phyloP scores from a whole-genome alignment of 2,888 invertebrate species.

The Drosophila sordidula region DNA sequence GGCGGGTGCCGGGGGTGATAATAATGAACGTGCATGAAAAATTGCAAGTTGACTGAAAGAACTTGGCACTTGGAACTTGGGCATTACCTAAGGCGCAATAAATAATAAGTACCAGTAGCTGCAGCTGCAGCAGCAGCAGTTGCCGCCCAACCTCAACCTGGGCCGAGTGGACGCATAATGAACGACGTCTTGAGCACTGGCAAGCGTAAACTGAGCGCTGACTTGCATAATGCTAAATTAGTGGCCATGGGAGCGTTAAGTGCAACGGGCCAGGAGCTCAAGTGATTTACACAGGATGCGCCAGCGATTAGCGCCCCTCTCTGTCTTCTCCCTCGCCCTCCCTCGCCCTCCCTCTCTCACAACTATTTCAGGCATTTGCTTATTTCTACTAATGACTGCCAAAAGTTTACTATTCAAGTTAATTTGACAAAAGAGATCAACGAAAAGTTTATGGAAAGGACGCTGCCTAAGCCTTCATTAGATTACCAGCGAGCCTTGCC shows the following conservation, averaged over 20 bases:
- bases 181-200: conserved; percentile 67
- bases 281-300: conserved; percentile 65
- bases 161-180: conserved; percentile 72
- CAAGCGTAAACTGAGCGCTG: conserved; percentile 41
- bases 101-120: conserved; percentile 70
- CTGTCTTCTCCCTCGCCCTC: background rate
- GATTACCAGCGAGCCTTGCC: too few species aligned
- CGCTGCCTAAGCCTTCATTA: background rate
- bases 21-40: conserved; percentile 81
- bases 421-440: conserved; percentile 13
- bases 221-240: conserved; percentile 79
- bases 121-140: conserved; percentile 2
- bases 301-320: conserved; percentile 42
- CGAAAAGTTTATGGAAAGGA: background rate
- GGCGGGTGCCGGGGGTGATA: too few species aligned
- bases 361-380: conserved; percentile 13
- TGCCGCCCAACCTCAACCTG: conserved; percentile 34
- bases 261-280: conserved; percentile 24
- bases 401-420: conserved; percentile 21
- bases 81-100: conserved; percentile 79
- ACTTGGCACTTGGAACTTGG: conserved; percentile 63
- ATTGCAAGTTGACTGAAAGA: conserved; percentile 74
- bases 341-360: background rate
- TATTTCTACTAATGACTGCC: conserved; percentile 34
- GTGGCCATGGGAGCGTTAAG: conserved; percentile 61